These are phyloP conservation scores for Pachyramphus minor DNA, from an alignment of 2,113 vertebrate genomes.

Conservation along the genomic window DNA sequence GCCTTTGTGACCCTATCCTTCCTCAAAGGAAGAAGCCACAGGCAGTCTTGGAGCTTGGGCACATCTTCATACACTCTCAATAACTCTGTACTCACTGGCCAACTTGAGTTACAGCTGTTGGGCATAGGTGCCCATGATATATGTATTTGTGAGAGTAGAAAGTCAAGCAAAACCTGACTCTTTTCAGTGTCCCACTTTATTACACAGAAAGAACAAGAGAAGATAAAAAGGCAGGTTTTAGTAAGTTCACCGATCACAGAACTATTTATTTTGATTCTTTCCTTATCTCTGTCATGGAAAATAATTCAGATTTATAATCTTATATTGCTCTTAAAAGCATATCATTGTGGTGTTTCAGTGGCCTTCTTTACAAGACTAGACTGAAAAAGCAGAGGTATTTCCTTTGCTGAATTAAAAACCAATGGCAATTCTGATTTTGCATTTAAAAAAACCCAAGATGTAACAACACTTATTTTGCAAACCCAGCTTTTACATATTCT, in stretches of 20 bases:
- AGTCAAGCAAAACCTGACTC: not conserved
- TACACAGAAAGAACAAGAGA: not conserved
- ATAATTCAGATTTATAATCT: not conserved
- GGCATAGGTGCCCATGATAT: not conserved
- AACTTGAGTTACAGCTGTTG: not conserved
- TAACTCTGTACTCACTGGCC: not conserved
- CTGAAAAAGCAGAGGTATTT: not conserved
- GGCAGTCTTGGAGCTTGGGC: not conserved
- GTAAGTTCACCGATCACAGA: not conserved
- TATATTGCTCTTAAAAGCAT: not conserved
- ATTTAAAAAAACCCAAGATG: not conserved
- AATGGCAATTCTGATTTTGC: not conserved
- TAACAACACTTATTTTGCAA: not conserved
- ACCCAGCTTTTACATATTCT: not conserved
- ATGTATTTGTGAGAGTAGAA: not conserved
- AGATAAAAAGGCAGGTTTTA: not conserved
- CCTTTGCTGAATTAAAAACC: not conserved
- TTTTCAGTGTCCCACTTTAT: not conserved
- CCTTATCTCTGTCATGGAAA: not conserved
- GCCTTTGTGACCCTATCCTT: not conserved
- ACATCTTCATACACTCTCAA: not conserved
- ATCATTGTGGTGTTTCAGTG: not conserved
- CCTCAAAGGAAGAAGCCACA: not conserved
- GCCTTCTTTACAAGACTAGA: not conserved
- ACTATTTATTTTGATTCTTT: not conserved